Base-by-base conservation (phyloP, 2,113 vertebrate species). In the Pica pica region DNA sequence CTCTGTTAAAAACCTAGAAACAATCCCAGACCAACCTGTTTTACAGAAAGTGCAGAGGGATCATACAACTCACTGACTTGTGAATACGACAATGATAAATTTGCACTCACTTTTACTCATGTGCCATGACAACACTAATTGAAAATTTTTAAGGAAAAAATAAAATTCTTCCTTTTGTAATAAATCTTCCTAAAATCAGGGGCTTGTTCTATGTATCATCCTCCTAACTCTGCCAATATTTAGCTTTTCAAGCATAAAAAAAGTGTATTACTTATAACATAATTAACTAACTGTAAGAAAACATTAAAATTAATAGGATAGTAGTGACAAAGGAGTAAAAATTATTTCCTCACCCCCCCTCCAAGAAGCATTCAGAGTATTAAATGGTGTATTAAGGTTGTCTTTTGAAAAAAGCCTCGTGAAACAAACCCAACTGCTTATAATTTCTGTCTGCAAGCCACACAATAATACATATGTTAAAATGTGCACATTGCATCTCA, bases 381-480 rank as follows among this genome's bases (percentile, higher is more conserved):
- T 74, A 75, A 94, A 47, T 80, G 11, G 56, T 67, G 69, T 31
- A 47, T 87, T 91, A 42, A 81, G 73, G 60, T 39, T 87, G n/a
- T 70, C 67, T 82, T 88, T 70, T 89, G 83, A 84, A 91, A 87
- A 47, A n/a, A 73, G 49, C 44, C 92, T 93, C 89, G 28, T 87
- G 83, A 64, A 73, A 77, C 26, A 55, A 41, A 33, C 39, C 77
- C 30, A 64, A 2, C 33, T 27, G 28, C 9, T 92, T 65, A 42
- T 39, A 82, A 95, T 93, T 95, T 84, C 94, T 90, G 87, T 71
- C 86, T 78, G 39, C 41, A 33, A 52, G 63, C 53, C 75, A 30
- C 41, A 7, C 39, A 49, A 73, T 96, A 97, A 98, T 94, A 95
- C 81, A 85, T 63, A 96, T 93, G 96, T 97, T 97, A 98, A 97